Conservation (phyloP, 2,113 vertebrate genomes). For the Cavia porcellus region DNA sequence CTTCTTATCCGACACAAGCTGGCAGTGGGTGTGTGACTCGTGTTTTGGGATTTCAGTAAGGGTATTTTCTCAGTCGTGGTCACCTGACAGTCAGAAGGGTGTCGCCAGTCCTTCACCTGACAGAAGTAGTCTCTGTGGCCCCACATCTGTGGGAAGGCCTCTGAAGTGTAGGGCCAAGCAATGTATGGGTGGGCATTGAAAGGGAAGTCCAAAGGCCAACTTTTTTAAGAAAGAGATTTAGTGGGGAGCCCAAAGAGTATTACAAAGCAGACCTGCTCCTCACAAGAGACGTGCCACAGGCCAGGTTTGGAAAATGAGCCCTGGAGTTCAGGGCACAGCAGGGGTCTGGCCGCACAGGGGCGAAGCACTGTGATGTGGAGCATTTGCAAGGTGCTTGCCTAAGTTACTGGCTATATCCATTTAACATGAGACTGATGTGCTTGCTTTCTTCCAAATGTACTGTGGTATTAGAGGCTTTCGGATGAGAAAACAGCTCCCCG, state of each 20-base stretch:
- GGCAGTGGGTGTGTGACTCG: not conserved
- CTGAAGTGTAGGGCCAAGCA: not conserved
- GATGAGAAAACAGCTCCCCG: not conserved
- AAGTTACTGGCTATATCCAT: not conserved
- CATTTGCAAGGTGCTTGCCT: not conserved
- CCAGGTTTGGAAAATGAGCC: not conserved
- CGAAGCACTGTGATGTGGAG: not conserved
- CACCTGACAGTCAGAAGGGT: not conserved
- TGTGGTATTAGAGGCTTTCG: not conserved
- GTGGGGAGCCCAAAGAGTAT: not conserved
- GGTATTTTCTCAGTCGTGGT: not conserved
- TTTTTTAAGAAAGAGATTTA: not conserved
- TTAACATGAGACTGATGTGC: not conserved
- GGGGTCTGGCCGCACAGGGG: not conserved
- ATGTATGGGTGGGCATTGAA: not conserved
- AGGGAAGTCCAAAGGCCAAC: not conserved
- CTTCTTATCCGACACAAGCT: not conserved
- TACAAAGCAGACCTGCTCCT: not conserved
- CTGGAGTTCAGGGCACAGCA: not conserved
- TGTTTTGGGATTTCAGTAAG: not conserved
- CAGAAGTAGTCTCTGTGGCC: not conserved
- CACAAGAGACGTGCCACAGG: not conserved
- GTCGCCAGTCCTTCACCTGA: not conserved
- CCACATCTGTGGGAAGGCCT: not conserved
- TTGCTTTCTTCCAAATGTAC: not conserved